phyloP scores from a whole-genome alignment of 2,888 invertebrate genomes.

The Margaritifera margaritifera region DNA sequence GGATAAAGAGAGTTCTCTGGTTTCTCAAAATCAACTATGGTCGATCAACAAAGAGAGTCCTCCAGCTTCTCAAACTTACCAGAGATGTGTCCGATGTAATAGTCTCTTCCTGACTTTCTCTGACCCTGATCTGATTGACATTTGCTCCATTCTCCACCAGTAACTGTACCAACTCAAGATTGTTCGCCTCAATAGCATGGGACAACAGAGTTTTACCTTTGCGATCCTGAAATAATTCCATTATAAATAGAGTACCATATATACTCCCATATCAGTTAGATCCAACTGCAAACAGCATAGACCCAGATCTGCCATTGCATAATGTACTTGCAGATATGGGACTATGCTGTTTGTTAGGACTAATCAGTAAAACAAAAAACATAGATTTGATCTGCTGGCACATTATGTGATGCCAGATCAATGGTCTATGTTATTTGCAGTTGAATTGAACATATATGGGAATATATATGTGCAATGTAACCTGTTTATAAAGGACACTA shows the following conservation, averaged over 20 bases:
- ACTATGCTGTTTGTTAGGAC: background rate
- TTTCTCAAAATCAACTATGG: too few species aligned
- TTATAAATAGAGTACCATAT: too few species aligned
- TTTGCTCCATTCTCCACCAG: constrained; percentile 51
- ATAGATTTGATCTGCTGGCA: too few species aligned
- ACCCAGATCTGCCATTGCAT: background rate
- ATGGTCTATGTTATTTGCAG: too few species aligned
- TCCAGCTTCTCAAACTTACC: constrained; percentile 15
- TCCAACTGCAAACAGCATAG: background rate
- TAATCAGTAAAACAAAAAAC: background rate
- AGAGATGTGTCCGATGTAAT: background rate
- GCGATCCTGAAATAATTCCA: constrained; percentile 41
- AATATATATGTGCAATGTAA: too few species aligned
- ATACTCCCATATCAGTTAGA: background rate
- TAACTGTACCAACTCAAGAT: constrained; percentile 51
- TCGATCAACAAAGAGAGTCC: too few species aligned
- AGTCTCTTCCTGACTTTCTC: constrained; percentile 37
- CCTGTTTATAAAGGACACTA: too few species aligned
- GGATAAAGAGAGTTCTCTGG: too few species aligned
- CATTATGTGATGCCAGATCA: too few species aligned
- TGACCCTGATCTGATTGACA: constrained; percentile 46
- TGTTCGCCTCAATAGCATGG: constrained; percentile 58
- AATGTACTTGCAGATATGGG: background rate
- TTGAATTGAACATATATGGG: too few species aligned
- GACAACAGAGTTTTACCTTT: constrained; percentile 58